phyloP scores from a whole-genome alignment of 2,888 invertebrate species.

The Sipha maydis region DNA sequence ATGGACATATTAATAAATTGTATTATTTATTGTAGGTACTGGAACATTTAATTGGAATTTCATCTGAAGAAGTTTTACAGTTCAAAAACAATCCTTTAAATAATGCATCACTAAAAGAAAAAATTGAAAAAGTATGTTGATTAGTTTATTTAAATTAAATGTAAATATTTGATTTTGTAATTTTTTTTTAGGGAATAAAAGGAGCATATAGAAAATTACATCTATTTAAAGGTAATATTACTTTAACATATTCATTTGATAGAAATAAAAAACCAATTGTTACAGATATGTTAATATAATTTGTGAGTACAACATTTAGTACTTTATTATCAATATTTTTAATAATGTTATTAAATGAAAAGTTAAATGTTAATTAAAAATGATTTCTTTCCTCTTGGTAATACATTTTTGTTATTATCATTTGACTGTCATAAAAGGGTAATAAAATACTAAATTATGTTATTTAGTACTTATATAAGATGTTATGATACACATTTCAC shows the following conservation, averaged over 20 bases:
- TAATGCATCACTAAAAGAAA: slow-evolving; percentile 41
- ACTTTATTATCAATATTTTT: background rate
- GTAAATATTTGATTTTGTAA: background rate
- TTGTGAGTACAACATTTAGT: background rate
- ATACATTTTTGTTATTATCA: background rate
- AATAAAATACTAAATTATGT: no score
- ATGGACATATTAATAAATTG: background rate
- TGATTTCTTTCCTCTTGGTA: background rate
- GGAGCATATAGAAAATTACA: slow-evolving; percentile 48
- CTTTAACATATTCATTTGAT: slow-evolving; percentile 46
- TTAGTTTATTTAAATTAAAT: background rate
- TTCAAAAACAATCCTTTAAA: slow-evolving; percentile 38
- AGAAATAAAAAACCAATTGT: slow-evolving; percentile 37
- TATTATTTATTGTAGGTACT: slow-evolving; percentile 37
- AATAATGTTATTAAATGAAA: background rate
- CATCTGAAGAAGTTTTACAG: slow-evolving; percentile 36
- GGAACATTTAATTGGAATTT: slow-evolving; percentile 53
- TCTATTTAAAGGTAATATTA: slow-evolving; percentile 43
- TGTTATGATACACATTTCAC: no score
- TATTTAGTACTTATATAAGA: no score
- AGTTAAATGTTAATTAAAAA: background rate
- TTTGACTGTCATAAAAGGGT: no score
- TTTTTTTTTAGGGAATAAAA: slow-evolving; percentile 55
- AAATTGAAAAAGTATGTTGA: slow-evolving; percentile 55
- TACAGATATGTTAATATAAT: slow-evolving; percentile 32